Base-by-base conservation (phyloP, 2,888 invertebrate genomes). In the Timema podura region DNA sequence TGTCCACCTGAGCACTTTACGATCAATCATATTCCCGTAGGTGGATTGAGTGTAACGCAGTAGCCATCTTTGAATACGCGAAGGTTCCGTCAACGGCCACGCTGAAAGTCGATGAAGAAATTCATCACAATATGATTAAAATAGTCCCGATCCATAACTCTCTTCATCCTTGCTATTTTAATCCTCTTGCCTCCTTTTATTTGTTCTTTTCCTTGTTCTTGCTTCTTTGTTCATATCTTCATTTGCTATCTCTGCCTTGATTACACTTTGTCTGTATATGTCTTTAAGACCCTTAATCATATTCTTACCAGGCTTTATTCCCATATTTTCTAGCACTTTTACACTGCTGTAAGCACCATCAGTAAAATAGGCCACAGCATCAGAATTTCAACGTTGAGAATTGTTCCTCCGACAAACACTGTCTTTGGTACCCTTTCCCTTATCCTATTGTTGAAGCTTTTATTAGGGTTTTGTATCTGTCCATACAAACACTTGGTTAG, bases 381-480 rank as follows among this genome's bases (percentile, higher is more conserved):
- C 70, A 57, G 11, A 7, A 68, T 67, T 49, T 59, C 72, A 13
- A 68, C 64, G 16, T 69, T 59, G 48, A 72, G 47, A 13, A 66
- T 71, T 67, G 65, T 64, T 13, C 44, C n/a, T 1, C 71, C 73
- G n/a, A 68, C 61, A 68, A 71, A 72, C 15, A 48, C n/a, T n/a
- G 30, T 64, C 71, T 73, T 73, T 6, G 73, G 71, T 30, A 64
- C 48, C 16, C 67, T 59, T 66, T 48, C 57, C 71, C 73, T 71
- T 48, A 71, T 64, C 9, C 57, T 6, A 46, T 49, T 61, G 47
- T 73, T 70, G 59, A 75, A 71, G 54, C 64, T 68, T 68, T 74
- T 72, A 54, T 75, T 75, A 11, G 48, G 68, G 64, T 72, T 74
- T 44, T 74, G 73, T 13, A 66, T 72, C 11, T 69, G 11, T 0